Evolutionary conservation across 1,140 invertebrate genomes (phyloP).

Genomic region (Colletes gigas): DNA sequence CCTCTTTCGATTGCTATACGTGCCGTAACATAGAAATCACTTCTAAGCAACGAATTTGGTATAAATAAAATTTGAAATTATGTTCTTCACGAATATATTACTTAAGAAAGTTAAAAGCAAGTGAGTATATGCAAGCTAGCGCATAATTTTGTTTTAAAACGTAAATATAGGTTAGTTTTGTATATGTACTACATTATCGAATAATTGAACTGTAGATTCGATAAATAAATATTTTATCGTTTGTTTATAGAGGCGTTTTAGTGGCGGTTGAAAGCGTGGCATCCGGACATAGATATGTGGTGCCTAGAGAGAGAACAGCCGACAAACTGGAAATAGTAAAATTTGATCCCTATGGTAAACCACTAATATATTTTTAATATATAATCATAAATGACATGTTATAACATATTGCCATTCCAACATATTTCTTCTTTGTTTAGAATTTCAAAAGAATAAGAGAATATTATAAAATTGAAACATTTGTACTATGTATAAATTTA

Average conservation of each 20-base stretch:
- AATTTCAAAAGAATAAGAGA: no score
- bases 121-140: constrained; percentile 46
- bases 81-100: constrained; percentile 68
- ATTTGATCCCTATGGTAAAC: constrained; percentile 91
- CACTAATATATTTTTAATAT: not conserved
- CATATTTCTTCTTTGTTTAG: no score
- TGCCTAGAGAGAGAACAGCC: constrained; percentile 85
- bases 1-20: not conserved
- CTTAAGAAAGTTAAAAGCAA: constrained; percentile 68
- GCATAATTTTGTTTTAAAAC: not conserved
- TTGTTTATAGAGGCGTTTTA: constrained; percentile 85
- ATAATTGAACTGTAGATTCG: not conserved
- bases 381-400: no score
- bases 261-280: constrained; percentile 89
- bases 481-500: not conserved
- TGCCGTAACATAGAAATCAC: not conserved
- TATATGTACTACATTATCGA: not conserved
- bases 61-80: constrained; percentile 23
- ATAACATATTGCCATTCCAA: no score
- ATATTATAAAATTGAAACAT: not conserved
- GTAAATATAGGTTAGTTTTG: constrained; percentile 32
- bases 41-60: not conserved
- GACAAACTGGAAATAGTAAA: constrained; percentile 89
- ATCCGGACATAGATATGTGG: constrained; percentile 86
- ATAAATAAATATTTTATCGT: not conserved